phyloP scores from a whole-genome alignment of 2,888 invertebrate genomes.

The Lepidocyrtoides sp. region DNA sequence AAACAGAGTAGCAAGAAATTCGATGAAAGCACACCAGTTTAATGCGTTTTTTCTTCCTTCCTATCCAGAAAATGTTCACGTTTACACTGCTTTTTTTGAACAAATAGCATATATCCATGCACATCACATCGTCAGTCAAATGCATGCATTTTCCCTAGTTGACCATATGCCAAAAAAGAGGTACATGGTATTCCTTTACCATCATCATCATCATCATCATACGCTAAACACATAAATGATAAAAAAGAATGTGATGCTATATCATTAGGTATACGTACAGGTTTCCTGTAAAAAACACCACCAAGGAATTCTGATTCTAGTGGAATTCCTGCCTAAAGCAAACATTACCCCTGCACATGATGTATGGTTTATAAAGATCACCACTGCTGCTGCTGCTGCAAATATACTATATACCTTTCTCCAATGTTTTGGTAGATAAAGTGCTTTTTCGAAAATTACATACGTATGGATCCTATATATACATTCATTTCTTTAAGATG shows the following conservation, averaged over 20 bases:
- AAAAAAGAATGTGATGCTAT: neutral
- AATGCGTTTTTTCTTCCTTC: slow-evolving; percentile 56
- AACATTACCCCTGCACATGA: neutral
- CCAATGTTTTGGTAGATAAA: slow-evolving; percentile 20
- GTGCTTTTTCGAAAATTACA: slow-evolving; percentile 63
- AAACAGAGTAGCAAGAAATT: slow-evolving; percentile 35
- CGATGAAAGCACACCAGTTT: slow-evolving; percentile 54
- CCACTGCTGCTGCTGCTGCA: too few species aligned
- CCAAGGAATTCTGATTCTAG: neutral
- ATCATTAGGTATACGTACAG: slow-evolving; percentile 18
- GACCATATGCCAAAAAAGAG: slow-evolving; percentile 67
- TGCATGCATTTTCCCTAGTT: slow-evolving; percentile 64
- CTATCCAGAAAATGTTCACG: neutral
- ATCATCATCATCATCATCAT: neutral
- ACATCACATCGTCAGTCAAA: slow-evolving; percentile 35
- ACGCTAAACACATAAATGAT: slow-evolving; percentile 11
- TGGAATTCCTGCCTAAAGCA: neutral
- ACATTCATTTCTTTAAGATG: slow-evolving; percentile 22
- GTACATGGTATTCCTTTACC: neutral
- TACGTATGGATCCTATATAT: slow-evolving; percentile 16
- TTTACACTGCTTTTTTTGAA: slow-evolving; percentile 14
- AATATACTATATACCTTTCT: neutral
- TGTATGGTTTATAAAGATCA: slow-evolving; percentile 14
- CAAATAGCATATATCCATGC: slow-evolving; percentile 16
- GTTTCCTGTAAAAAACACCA: slow-evolving; percentile 47